A percentile compares a stretch with the other conserved stretches of the same genome.
These are phyloP conservation scores for Rhineura floridana DNA, from an alignment of 2,113 vertebrate species.

Conservation along the genomic window DNA sequence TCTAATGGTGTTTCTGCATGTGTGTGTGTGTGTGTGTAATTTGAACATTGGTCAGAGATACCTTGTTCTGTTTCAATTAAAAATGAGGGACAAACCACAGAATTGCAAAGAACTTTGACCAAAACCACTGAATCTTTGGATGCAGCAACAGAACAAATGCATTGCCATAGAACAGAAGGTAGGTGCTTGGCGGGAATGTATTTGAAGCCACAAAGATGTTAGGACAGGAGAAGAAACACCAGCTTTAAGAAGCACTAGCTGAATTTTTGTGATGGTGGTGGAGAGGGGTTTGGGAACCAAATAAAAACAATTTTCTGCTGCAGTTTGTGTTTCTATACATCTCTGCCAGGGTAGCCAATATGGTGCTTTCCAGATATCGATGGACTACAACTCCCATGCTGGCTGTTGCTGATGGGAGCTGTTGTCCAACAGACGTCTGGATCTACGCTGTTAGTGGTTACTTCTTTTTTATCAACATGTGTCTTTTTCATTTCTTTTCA, in stretches of 20 bases:
- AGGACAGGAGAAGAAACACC: neutral
- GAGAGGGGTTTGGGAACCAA: neutral
- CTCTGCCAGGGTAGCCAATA: neutral
- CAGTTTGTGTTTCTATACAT: neutral
- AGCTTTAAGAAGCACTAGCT: neutral
- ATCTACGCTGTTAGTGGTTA: neutral
- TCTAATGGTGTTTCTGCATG: neutral
- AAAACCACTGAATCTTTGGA: neutral
- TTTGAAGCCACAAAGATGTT: neutral
- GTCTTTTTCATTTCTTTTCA: conserved; percentile 57
- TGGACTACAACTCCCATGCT: neutral
- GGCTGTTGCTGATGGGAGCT: neutral
- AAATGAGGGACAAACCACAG: neutral
- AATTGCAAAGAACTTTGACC: neutral
- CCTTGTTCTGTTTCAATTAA: neutral
- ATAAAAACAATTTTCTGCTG: neutral
- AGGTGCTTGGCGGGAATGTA: too few species aligned
- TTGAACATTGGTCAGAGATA: too few species aligned
- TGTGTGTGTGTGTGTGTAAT: neutral
- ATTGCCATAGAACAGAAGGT: neutral
- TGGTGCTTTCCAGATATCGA: neutral
- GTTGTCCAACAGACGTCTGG: neutral
- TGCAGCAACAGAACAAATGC: neutral
- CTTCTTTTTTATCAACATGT: conserved; percentile 19
- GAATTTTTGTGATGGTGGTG: too few species aligned